phyloP scores from a whole-genome alignment of 2,888 invertebrate species.

The Ryuthela nishihirai region DNA sequence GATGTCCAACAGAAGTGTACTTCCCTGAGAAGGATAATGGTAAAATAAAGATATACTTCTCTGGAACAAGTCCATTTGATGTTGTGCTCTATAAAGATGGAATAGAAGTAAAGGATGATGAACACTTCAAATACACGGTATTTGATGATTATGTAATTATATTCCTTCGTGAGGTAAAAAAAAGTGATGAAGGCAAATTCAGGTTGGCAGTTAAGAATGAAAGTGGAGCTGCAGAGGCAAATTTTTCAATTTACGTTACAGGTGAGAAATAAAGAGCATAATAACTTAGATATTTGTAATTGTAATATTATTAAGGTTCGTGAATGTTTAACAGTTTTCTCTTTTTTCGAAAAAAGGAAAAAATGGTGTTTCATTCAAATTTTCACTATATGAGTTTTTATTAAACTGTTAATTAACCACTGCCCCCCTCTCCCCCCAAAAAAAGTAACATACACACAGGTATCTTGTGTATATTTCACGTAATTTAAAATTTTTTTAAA shows the following conservation, averaged over 20 bases:
- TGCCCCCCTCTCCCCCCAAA: too few species aligned
- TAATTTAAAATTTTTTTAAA: too few species aligned
- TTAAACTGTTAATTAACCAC: too few species aligned
- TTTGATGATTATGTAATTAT: constrained; percentile 97
- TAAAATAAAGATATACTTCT: constrained; percentile 95
- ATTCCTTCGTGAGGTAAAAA: constrained; percentile 85
- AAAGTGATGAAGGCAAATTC: constrained; percentile 86
- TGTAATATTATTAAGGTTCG: neutral
- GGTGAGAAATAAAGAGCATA: constrained; percentile 52
- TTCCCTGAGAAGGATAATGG: constrained; percentile 93
- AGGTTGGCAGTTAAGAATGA: constrained; percentile 83
- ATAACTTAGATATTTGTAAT: neutral
- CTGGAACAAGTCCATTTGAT: constrained; percentile 92
- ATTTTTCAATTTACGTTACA: constrained; percentile 82
- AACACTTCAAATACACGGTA: constrained; percentile 79
- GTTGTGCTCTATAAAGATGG: constrained; percentile 81
- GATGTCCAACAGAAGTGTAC: constrained; percentile 82
- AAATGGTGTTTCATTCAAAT: too few species aligned
- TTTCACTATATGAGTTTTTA: too few species aligned
- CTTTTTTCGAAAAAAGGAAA: neutral
- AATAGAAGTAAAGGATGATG: constrained; percentile 66
- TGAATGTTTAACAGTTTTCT: neutral
- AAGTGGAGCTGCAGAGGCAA: constrained; percentile 78
- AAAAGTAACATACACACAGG: too few species aligned
- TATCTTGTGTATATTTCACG: too few species aligned